Percentiles rank a stretch among this genome's conserved stretches.
These are phyloP conservation scores for Gasterosteus nipponicus DNA, from an alignment of 2,113 vertebrate genomes.

Conservation along the genomic window DNA sequence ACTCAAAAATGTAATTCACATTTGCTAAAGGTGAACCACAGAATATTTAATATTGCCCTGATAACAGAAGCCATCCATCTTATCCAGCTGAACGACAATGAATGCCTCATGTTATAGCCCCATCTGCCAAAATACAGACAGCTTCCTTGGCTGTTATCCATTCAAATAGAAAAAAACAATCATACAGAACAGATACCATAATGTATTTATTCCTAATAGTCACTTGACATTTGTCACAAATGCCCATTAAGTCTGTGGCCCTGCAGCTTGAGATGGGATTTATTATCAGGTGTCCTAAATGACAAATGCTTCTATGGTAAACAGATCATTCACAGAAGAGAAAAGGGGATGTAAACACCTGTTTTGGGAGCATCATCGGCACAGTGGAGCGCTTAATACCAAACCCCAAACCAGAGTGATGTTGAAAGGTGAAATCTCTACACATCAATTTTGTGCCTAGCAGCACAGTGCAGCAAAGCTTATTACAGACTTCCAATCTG, in stretches of 20 bases:
- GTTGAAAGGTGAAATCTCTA: conserved; percentile 73
- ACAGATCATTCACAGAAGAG: conserved; percentile 59
- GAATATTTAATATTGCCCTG: conserved; percentile 42
- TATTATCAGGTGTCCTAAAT: conserved; percentile 66
- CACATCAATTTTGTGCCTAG: conserved; percentile 69
- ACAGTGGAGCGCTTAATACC: conserved; percentile 53
- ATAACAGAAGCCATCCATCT: conserved; percentile 69
- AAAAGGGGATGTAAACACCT: conserved; percentile 62
- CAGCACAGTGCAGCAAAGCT: conserved; percentile 65
- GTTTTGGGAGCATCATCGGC: conserved; percentile 53
- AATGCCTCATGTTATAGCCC: conserved; percentile 57
- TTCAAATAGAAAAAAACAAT: conserved; percentile 52
- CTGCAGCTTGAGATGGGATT: conserved; percentile 52
- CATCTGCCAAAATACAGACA: conserved; percentile 56
- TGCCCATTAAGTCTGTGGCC: conserved; percentile 42
- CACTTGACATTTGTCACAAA: conserved; percentile 66
- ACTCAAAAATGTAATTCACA: conserved; percentile 39
- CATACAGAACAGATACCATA: conserved; percentile 46
- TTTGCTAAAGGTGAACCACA: conserved; percentile 50
- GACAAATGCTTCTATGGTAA: conserved; percentile 68
- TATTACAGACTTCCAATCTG: conserved; percentile 74
- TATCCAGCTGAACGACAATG: conserved; percentile 66
- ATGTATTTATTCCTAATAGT: conserved; percentile 65
- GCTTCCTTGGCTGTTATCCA: conserved; percentile 52
- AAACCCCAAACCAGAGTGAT: conserved; percentile 53